Evolutionary conservation across 2,113 vertebrate genomes (phyloP).

Genomic region (Plestiodon gilberti): DNA sequence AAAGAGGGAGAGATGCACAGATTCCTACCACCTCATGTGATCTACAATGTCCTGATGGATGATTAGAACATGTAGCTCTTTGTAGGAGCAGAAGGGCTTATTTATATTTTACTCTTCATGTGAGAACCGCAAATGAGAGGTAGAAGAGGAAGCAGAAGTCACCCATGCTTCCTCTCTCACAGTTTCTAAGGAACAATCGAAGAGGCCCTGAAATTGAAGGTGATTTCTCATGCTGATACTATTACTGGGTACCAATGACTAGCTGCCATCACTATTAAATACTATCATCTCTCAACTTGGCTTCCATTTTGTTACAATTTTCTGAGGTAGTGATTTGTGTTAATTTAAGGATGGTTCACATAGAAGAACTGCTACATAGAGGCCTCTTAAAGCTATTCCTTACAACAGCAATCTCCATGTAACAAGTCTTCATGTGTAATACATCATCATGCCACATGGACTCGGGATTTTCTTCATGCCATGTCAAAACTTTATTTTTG

Average conservation of each 20-base stretch:
- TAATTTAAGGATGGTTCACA: background rate
- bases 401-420: background rate
- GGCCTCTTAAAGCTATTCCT: background rate
- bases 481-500: background rate
- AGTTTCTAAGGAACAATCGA: background rate
- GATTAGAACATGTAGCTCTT: too few species aligned
- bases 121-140: background rate
- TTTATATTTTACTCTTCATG: background rate
- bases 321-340: background rate
- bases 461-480: background rate
- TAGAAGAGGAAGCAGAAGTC: background rate
- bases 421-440: background rate
- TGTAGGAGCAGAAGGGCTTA: background rate
- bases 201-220: background rate
- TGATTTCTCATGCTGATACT: background rate
- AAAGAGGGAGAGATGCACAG: background rate
- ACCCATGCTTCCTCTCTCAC: background rate
- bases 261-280: background rate
- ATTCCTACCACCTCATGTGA: background rate
- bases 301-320: background rate
- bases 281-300: background rate
- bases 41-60: background rate
- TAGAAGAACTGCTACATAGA: background rate
- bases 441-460: background rate
- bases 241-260: background rate